Evolutionary conservation across 1,140 invertebrate species (phyloP).

Genomic region (Drosophila seguyi): DNA sequence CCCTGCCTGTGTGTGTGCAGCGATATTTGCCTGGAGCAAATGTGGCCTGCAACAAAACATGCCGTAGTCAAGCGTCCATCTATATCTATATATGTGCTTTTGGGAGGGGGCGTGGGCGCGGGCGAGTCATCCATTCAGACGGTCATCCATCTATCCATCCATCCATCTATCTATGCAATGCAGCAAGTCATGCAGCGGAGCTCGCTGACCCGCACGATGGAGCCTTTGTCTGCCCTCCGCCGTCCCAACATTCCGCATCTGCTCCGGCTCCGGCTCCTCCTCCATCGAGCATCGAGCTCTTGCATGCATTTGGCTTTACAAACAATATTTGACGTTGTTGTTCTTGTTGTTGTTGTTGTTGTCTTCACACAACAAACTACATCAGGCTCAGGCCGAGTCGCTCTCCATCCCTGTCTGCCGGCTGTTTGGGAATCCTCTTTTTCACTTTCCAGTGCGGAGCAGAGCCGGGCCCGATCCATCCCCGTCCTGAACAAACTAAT

Average conservation of each 20-base stretch:
- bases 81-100: constrained; percentile 35
- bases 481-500: constrained; percentile 73
- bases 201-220: constrained; percentile 80
- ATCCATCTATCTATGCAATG: constrained; percentile 80
- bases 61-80: constrained; percentile 57
- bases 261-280: constrained; percentile 1
- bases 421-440: constrained; percentile 76
- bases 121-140: constrained; percentile 57
- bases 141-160: constrained; percentile 63
- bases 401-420: constrained; percentile 53
- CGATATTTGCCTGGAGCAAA: constrained; percentile 67
- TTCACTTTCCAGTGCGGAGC: constrained; percentile 60
- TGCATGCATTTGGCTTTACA: constrained; percentile 82
- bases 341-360: constrained; percentile 49
- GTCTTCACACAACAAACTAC: constrained; percentile 79
- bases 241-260: constrained; percentile 1
- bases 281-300: constrained; percentile 50
- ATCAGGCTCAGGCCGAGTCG: constrained; percentile 60
- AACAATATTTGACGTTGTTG: constrained; percentile 71
- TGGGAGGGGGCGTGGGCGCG: neutral
- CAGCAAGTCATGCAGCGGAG: constrained; percentile 81
- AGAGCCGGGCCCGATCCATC: neutral
- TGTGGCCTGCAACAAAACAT: constrained; percentile 69
- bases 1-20: constrained; percentile 13
- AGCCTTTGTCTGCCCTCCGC: constrained; percentile 65